These are phyloP conservation scores for Denticeps clupeoides DNA, from an alignment of 2,797 vertebrate species.

Conservation along the genomic window DNA sequence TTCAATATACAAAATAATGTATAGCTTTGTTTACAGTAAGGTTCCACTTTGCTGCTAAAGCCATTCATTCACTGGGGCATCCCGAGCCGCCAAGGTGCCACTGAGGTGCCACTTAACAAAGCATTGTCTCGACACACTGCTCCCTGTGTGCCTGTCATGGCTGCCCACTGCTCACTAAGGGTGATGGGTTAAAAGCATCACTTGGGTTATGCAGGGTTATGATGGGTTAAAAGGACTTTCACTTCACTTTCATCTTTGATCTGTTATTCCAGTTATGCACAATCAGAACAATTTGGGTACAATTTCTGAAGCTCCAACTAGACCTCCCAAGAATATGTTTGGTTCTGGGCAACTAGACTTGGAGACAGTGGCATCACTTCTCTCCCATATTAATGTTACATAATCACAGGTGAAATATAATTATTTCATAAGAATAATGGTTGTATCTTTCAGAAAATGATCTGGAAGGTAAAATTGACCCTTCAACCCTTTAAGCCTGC, in stretches of 20 bases:
- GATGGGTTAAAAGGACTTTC: too few species aligned
- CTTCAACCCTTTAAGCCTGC: conserved; percentile 45
- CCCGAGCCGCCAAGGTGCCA: too few species aligned
- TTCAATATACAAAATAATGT: too few species aligned
- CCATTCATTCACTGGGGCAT: too few species aligned
- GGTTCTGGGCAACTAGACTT: conserved; percentile 73
- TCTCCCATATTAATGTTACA: conserved; percentile 81
- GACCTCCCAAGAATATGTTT: conserved; percentile 79
- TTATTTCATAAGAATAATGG: conserved; percentile 70
- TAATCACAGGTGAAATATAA: conserved; percentile 71
- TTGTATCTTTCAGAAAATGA: conserved; percentile 62
- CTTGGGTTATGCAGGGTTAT: too few species aligned
- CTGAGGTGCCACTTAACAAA: too few species aligned
- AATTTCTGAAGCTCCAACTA: conserved; percentile 76
- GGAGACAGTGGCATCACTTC: conserved; percentile 76
- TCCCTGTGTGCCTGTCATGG: too few species aligned
- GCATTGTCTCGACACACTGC: too few species aligned
- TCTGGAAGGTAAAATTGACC: conserved; percentile 49
- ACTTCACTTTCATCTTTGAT: too few species aligned
- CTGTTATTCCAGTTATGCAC: conserved; percentile 72
- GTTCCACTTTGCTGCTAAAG: conserved; percentile 41
- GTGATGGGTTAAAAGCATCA: too few species aligned
- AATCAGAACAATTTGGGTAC: conserved; percentile 75
- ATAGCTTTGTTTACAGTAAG: conserved; percentile 51
- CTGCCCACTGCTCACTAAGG: too few species aligned